These are phyloP conservation scores for Eonycteris spelaea DNA, from an alignment of 2,113 vertebrate species.

Conservation along the genomic window DNA sequence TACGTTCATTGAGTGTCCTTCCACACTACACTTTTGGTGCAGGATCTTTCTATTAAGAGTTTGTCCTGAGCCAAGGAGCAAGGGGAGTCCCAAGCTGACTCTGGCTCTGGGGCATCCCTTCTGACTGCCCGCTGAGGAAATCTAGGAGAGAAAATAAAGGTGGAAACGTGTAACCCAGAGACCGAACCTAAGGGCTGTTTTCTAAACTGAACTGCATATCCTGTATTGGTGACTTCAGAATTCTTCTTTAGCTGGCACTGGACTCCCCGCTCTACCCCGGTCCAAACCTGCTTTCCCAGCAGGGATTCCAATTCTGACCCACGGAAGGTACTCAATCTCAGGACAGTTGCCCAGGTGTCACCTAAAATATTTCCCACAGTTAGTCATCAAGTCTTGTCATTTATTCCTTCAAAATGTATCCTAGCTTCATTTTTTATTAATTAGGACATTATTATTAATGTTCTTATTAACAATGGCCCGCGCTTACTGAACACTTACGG, in stretches of 20 bases:
- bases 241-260: neutral
- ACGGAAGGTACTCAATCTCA: neutral
- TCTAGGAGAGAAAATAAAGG: constrained; percentile 7
- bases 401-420: neutral
- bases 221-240: neutral
- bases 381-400: neutral
- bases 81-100: no score
- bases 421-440: neutral
- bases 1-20: neutral
- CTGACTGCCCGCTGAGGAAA: neutral
- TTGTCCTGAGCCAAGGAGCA: neutral
- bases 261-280: neutral
- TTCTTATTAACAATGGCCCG: neutral
- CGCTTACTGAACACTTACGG: neutral
- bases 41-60: neutral
- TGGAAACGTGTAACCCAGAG: neutral
- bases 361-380: neutral
- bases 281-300: neutral
- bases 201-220: neutral
- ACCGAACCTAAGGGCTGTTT: neutral
- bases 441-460: no score
- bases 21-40: neutral
- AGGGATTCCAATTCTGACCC: neutral
- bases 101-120: neutral
- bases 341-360: neutral